Conservation (phyloP, 2,113 vertebrate species). For the Gyps fulvus region DNA sequence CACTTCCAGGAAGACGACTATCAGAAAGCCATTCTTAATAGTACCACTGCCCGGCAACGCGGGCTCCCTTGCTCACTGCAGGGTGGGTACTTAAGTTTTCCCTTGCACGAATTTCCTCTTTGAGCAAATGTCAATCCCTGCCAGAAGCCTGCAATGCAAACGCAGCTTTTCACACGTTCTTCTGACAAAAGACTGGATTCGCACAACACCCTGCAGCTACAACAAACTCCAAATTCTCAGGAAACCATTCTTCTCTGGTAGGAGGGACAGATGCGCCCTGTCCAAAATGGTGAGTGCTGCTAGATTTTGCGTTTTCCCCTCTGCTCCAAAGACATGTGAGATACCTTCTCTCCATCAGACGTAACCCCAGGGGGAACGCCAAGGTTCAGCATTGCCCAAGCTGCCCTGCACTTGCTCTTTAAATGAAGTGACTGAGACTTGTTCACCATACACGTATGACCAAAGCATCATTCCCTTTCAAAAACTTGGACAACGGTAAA, state of each 20-base stretch:
- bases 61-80: background rate
- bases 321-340: background rate
- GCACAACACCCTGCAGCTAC: background rate
- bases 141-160: background rate
- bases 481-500: background rate
- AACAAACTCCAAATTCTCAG: background rate
- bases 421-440: background rate
- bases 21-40: background rate
- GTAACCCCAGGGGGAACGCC: background rate
- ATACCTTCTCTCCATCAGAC: background rate
- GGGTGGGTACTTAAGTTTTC: background rate
- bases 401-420: background rate
- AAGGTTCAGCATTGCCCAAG: background rate
- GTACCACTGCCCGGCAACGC: background rate
- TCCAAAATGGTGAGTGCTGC: background rate
- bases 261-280: background rate
- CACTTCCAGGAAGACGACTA: conserved; percentile 10
- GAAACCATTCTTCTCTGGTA: background rate
- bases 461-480: background rate
- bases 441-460: accelerated
- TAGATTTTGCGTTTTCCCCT: background rate
- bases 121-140: background rate
- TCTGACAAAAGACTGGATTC: background rate
- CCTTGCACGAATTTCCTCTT: background rate
- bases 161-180: background rate